Evolutionary conservation across 1,140 invertebrate species (phyloP).

Genomic region (Caenorhabditis brenneri): DNA sequence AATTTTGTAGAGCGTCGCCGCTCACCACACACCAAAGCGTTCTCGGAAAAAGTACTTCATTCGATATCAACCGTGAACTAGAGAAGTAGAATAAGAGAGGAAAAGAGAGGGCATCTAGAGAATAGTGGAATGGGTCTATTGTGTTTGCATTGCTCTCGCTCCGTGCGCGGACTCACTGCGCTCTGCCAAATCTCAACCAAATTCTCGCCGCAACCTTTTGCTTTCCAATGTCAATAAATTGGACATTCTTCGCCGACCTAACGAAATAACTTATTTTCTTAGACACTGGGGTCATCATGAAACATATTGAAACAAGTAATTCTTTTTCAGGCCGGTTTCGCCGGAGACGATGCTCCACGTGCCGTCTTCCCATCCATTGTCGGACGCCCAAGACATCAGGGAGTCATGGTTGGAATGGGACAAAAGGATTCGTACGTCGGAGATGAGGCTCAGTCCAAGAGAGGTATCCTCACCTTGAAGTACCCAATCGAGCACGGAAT

Average conservation of each 20-base stretch:
- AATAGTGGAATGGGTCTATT: conserved; percentile 26
- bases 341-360: conserved; percentile 77
- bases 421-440: conserved; percentile 94
- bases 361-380: conserved; percentile 77
- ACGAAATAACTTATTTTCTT: not conserved
- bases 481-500: conserved; percentile 75
- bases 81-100: conserved; percentile 17
- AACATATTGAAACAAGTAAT: not conserved
- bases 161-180: conserved; percentile 26
- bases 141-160: conserved; percentile 41
- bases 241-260: conserved; percentile 11
- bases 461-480: conserved; percentile 76
- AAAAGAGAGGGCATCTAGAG: conserved; percentile 31
- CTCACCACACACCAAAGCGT: conserved; percentile 41
- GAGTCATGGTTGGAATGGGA: conserved; percentile 97
- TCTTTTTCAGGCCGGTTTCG: conserved; percentile 74
- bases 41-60: conserved; percentile 42
- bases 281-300: conserved; percentile 11
- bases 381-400: conserved; percentile 76
- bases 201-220: conserved; percentile 24
- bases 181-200: conserved; percentile 34
- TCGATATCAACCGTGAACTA: conserved; percentile 43
- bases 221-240: conserved; percentile 29
- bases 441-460: conserved; percentile 93
- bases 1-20: conserved; percentile 13